Evolutionary conservation across 2,797 vertebrate species (phyloP), one percentile per base, ranked within the genome.

Genomic region (Malacoctenus gilli): DNA sequence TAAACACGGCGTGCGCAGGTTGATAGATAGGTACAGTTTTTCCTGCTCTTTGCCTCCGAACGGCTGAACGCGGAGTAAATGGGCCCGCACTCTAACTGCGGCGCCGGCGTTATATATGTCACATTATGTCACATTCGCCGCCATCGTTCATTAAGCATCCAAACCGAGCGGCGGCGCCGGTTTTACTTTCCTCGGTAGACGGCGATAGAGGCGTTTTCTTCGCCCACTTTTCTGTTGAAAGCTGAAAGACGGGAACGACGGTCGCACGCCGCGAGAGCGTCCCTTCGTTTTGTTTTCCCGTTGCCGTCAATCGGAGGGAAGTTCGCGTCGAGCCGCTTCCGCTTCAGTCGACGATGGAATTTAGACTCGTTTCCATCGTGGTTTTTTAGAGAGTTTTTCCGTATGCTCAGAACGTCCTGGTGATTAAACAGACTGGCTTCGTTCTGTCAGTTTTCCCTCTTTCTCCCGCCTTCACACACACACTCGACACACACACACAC

Each of bases 41-140:
- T 37, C 41, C 56, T 12, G 56, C 65, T 14, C 37, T 15, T 49
- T 67, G 59, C 20, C 11, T 64, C 49, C 44, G 44, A 49, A 67
- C 35, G 55, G 67, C 66, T 85, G 75, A 77, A 30, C 60, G 74
- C 23, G 10, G 31, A 63, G 73, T 21, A 80, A 87, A 85, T 86
- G 80, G 80, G 49, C 75, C 72, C 8, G 25, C 53, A 18, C 35
- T 11, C 14, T 3, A 5, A 25, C 68, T 50, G 55, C 66, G 13
- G 47, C 4, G 15, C 57, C 15, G 58, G 39, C 54, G 4, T 77
- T 73, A 59, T 41, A 23, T 12, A 23, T 56, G 65, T 67, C 70
- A 39, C 79, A 39, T 69, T 38, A 61, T 63, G 79, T 70, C 83
- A 72, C 74, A 47, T 59, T 49, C 69, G 62, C 67, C 72, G 32